These are phyloP conservation scores for Ceuthmochares aereus DNA, from an alignment of 2,113 vertebrate genomes.

Conservation along the genomic window DNA sequence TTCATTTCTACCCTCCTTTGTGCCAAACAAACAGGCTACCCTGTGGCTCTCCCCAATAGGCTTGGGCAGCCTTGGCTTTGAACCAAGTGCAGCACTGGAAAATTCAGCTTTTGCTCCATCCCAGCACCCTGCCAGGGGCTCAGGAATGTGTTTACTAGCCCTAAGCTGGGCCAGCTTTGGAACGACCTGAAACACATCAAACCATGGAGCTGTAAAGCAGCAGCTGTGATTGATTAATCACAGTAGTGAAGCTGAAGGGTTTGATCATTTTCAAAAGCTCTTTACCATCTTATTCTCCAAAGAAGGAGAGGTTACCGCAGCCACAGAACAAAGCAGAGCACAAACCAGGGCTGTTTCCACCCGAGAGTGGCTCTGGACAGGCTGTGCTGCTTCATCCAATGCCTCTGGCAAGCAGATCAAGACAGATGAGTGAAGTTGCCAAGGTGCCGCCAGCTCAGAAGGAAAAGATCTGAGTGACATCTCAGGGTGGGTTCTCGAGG, in stretches of 20 bases:
- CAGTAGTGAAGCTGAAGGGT: conserved; percentile 53
- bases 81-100: not conserved
- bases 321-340: not conserved
- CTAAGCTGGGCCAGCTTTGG: conserved; percentile 19
- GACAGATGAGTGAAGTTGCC: not conserved
- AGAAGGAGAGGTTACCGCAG: not conserved
- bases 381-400: fast-evolving
- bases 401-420: not conserved
- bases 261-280: conserved; percentile 59
- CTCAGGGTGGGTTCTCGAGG: fast-evolving
- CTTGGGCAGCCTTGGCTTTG: not conserved
- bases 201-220: conserved; percentile 50
- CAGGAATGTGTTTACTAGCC: conserved; percentile 20
- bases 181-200: conserved; percentile 37
- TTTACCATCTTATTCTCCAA: conserved; percentile 44
- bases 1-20: not conserved
- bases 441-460: not conserved
- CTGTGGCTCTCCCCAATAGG: not conserved
- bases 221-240: conserved; percentile 66
- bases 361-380: not conserved
- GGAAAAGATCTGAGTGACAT: not conserved
- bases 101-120: not conserved
- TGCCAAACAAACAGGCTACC: not conserved
- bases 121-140: not conserved
- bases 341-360: not conserved